These are phyloP conservation scores for Carapus acus DNA, from an alignment of 2,797 vertebrate genomes.

Conservation along the genomic window DNA sequence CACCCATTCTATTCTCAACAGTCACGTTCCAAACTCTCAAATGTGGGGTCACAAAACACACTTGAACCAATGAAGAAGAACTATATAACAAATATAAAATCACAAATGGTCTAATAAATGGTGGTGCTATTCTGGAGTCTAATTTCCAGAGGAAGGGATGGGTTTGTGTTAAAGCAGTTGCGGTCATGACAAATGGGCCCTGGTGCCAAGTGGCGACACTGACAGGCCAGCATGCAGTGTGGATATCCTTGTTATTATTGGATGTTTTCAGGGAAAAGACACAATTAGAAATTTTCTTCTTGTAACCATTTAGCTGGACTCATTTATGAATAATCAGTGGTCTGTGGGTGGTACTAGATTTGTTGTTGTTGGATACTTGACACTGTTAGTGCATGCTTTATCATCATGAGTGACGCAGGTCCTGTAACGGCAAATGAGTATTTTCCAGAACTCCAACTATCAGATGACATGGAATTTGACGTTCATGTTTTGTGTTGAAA, in stretches of 20 bases:
- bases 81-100: constrained; percentile 32
- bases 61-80: constrained; percentile 34
- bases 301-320: background rate
- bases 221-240: background rate
- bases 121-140: constrained; percentile 25
- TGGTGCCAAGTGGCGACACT: constrained; percentile 43
- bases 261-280: background rate
- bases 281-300: background rate
- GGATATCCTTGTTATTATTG: background rate
- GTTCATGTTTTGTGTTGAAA: too few relatives aligned
- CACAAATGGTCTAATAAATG: constrained; percentile 16
- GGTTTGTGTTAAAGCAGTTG: constrained; percentile 20
- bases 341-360: background rate
- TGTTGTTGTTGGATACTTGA: background rate
- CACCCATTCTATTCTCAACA: constrained; percentile 13
- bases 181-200: constrained; percentile 31
- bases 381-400: background rate
- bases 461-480: too few relatives aligned
- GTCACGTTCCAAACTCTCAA: constrained; percentile 24
- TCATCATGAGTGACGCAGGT: background rate
- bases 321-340: background rate
- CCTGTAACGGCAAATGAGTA: background rate
- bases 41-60: constrained; percentile 27
- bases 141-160: constrained; percentile 49
- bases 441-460: too few relatives aligned